Evolutionary conservation across 2,888 invertebrate species (phyloP), one percentile per base, ranked within the genome.

Genomic region (Erebia epiphron): DNA sequence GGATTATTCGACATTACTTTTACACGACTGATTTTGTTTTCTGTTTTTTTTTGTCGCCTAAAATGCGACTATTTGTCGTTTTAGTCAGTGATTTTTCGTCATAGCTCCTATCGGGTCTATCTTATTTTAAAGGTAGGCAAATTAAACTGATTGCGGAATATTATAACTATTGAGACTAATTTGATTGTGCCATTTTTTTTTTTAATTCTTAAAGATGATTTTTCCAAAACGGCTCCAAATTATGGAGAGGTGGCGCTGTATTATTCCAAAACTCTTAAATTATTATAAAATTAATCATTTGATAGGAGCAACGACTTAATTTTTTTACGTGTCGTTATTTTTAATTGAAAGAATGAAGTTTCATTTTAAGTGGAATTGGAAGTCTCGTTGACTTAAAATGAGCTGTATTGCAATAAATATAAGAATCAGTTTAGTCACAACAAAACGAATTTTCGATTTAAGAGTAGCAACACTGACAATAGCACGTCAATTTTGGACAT

Each of bases 1-100:
- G 75, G 71, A 70, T 62, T 67, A 26, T 70, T 69, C 52, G 73
- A 63, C 69, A 70, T 69, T 46, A 21, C 54, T 43, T 54, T 41
- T 56, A 62, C 18, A 43, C 43, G 66, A 66, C 66, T 66, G 66
- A 66, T 66, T 56, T 57, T 46, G 18, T 66, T 66, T 66, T 35
- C 35, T 35, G 35, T 5, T 21, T 66, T 66, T 66, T 46, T 18
- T 62, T 16, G 41, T 50, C 52, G 63, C 50, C 14, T 66, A 10
- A 11, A 46, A 56, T 14, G 66, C 66, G 66, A 54, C 11, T 64
- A 11, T 41, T 50, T 26, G 50, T 14, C 26, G 43, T 10, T 41
- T 35, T 60, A 41, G 43, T 61, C 14, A 54, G 54, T 61, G 43
- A 43, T 61, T 61, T 62, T 1, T 49, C 8, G 26, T 58, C 57